Conservation (phyloP, 1,140 invertebrate species). For the Polyergus mexicanus region DNA sequence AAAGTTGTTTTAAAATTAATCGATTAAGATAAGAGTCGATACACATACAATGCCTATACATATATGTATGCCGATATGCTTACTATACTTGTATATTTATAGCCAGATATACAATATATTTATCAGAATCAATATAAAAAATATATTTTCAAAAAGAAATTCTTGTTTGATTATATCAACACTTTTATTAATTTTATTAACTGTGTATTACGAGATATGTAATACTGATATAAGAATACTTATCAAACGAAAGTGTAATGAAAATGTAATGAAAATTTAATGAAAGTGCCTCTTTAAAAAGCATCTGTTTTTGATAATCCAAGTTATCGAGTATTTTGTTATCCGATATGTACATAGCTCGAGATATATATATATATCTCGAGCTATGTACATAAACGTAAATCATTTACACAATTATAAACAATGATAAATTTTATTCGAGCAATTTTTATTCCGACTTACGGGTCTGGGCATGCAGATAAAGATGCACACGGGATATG, state of each 20-base stretch:
- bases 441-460: constrained; percentile 66
- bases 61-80: not conserved
- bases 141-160: not conserved
- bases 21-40: too few species aligned
- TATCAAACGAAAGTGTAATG: not conserved
- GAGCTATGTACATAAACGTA: too few species aligned
- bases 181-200: not conserved
- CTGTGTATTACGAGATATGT: not conserved
- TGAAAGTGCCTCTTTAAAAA: not conserved
- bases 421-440: too few species aligned
- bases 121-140: not conserved
- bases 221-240: too few species aligned
- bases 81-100: not conserved
- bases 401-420: too few species aligned
- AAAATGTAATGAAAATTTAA: too few species aligned
- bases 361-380: too few species aligned
- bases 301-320: not conserved
- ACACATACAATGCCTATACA: too few species aligned
- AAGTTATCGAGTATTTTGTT: not conserved
- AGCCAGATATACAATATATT: not conserved
- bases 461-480: constrained; percentile 78
- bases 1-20: not conserved
- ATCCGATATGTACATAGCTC: not conserved
- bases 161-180: not conserved
- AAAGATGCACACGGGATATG: constrained; percentile 78